Percentiles rank a stretch among this genome's conserved stretches.
phyloP scores from a whole-genome alignment of 2,113 vertebrate genomes.

The Gymnogyps californianus region DNA sequence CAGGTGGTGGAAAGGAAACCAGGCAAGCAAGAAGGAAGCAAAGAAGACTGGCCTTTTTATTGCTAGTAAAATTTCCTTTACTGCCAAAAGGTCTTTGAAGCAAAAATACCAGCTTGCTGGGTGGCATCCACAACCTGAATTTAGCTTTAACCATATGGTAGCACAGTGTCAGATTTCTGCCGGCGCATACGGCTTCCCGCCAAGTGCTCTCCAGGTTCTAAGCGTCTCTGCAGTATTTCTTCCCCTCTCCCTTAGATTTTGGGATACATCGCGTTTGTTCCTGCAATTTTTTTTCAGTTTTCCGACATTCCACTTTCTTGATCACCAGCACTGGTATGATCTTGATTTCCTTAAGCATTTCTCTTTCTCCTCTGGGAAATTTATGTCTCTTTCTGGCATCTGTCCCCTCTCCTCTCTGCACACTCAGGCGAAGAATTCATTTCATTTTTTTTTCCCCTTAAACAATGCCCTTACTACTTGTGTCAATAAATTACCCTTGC shows the following conservation, averaged over 20 bases:
- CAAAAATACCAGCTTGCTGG: constrained; percentile 51
- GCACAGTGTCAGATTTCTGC: constrained; percentile 17
- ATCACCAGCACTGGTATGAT: not conserved
- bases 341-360: constrained; percentile 30
- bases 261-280: not conserved
- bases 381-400: constrained; percentile 36
- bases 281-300: not conserved
- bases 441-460: not conserved
- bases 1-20: constrained; percentile 5
- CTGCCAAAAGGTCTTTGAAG: constrained; percentile 49
- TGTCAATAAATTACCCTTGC: constrained; percentile 51
- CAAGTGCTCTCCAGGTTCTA: constrained; percentile 43
- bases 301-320: not conserved
- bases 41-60: not conserved
- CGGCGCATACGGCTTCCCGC: not conserved
- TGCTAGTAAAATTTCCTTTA: constrained; percentile 33
- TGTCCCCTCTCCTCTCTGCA: constrained; percentile 29
- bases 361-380: constrained; percentile 32
- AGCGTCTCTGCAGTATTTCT: not conserved
- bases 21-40: not conserved
- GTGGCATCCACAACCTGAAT: constrained; percentile 45
- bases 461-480: constrained; percentile 23
- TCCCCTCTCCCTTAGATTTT: not conserved
- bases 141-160: constrained; percentile 57
- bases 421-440: not conserved